phyloP scores from a whole-genome alignment of 1,140 invertebrate genomes.

The Cydia splendana region DNA sequence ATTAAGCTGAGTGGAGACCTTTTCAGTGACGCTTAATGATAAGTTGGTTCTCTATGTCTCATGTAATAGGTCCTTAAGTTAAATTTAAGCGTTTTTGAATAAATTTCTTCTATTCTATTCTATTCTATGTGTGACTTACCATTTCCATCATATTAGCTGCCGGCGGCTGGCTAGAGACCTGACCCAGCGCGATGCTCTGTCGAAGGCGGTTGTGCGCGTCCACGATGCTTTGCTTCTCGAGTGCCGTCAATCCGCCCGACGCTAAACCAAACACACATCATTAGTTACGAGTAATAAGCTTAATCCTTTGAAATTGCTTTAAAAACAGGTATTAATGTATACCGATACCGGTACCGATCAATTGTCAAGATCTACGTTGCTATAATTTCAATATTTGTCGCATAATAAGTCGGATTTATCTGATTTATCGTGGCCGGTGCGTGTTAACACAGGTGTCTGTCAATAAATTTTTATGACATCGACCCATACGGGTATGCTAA shows the following conservation, averaged over 20 bases:
- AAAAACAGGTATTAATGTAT: not conserved
- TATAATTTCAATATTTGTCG: constrained; percentile 47
- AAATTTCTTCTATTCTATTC: too few species aligned
- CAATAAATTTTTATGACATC: constrained; percentile 75
- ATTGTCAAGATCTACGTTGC: constrained; percentile 48
- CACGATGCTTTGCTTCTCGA: constrained; percentile 87
- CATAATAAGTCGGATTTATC: constrained; percentile 56
- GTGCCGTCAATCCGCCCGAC: constrained; percentile 83
- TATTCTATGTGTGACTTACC: constrained; percentile 76
- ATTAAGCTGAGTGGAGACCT: too few species aligned
- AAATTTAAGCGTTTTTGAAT: too few species aligned
- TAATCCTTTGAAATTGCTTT: not conserved
- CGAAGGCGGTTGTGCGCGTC: constrained; percentile 89
- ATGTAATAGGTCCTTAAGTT: too few species aligned
- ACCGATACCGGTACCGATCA: constrained; percentile 6
- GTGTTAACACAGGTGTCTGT: constrained; percentile 67
- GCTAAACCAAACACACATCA: constrained; percentile 72
- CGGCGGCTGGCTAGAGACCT: constrained; percentile 86
- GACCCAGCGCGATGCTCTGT: constrained; percentile 88
- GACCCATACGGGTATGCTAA: constrained; percentile 68
- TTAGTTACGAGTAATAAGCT: constrained; percentile 7
- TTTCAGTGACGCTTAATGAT: too few species aligned
- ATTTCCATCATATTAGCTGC: constrained; percentile 92
- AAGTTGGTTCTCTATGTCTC: too few species aligned
- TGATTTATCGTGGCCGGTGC: constrained; percentile 62